Evolutionary conservation across 2,888 invertebrate species (phyloP).

Genomic region (Rhaphigaster nebulosa): DNA sequence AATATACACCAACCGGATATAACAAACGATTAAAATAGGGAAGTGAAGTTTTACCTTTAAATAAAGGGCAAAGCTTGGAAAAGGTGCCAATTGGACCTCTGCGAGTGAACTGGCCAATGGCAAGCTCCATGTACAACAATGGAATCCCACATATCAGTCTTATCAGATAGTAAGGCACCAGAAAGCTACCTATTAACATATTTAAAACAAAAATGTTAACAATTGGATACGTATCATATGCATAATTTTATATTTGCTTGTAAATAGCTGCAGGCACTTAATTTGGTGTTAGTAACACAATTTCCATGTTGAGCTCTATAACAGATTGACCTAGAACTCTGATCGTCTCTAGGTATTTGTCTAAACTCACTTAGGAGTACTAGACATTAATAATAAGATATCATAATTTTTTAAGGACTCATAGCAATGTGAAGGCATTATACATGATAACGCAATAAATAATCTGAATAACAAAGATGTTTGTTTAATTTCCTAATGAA

Average conservation of each 20-base stretch:
- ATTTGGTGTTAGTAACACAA: not conserved
- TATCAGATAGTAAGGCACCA: constrained; percentile 94
- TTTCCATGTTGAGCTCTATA: not conserved
- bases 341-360: not conserved
- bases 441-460: not conserved
- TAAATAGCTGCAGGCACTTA: too few relatives aligned
- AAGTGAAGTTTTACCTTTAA: constrained; percentile 79
- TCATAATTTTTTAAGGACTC: not conserved
- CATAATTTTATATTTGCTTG: not conserved
- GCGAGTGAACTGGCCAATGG: constrained; percentile 92
- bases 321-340: not conserved
- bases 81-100: constrained; percentile 93
- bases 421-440: not conserved
- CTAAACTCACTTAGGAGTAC: not conserved
- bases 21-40: not conserved
- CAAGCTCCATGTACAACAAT: constrained; percentile 93
- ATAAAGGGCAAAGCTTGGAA: constrained; percentile 90
- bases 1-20: not conserved
- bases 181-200: constrained; percentile 82
- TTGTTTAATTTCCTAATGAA: not conserved
- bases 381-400: too few relatives aligned
- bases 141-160: constrained; percentile 92
- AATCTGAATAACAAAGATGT: not conserved
- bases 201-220: not conserved
- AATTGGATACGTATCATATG: not conserved